Conservation (phyloP, 2,888 invertebrate genomes). For the Hemicrepidius hirtus region DNA sequence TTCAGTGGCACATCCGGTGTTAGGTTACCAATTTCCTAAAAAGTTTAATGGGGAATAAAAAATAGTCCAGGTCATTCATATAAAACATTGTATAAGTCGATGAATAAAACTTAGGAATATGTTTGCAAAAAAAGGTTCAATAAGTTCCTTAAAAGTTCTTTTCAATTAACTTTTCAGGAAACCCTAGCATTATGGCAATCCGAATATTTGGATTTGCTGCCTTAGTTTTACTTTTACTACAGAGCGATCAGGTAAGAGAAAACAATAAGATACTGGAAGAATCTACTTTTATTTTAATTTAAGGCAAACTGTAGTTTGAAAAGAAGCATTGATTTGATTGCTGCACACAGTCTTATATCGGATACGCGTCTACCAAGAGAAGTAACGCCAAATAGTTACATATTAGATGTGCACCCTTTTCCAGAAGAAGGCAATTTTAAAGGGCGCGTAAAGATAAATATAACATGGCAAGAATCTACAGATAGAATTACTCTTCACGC, state of each 20-base stretch:
- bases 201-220: not conserved
- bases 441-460: slow-evolving; percentile 81
- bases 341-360: slow-evolving; percentile 79
- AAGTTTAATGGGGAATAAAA: too few species aligned
- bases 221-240: slow-evolving; percentile 14
- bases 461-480: slow-evolving; percentile 79
- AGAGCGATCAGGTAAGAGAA: slow-evolving; percentile 19
- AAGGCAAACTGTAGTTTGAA: slow-evolving; percentile 46
- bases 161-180: slow-evolving; percentile 2
- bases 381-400: slow-evolving; percentile 80
- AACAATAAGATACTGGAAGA: not conserved
- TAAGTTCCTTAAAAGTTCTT: too few species aligned
- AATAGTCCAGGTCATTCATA: too few species aligned
- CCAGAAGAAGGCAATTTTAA: slow-evolving; percentile 79
- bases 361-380: slow-evolving; percentile 79
- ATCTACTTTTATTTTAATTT: not conserved
- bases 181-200: not conserved
- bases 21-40: too few species aligned
- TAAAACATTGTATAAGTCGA: too few species aligned
- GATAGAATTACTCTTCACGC: slow-evolving; percentile 80
- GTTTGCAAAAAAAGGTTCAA: too few species aligned
- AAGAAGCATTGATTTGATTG: slow-evolving; percentile 83
- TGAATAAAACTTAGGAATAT: too few species aligned
- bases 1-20: too few species aligned
- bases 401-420: slow-evolving; percentile 80